Percentiles rank a stretch among this genome's conserved stretches.
Conservation (phyloP, 2,888 invertebrate species). For the Epicampocera succincta region DNA sequence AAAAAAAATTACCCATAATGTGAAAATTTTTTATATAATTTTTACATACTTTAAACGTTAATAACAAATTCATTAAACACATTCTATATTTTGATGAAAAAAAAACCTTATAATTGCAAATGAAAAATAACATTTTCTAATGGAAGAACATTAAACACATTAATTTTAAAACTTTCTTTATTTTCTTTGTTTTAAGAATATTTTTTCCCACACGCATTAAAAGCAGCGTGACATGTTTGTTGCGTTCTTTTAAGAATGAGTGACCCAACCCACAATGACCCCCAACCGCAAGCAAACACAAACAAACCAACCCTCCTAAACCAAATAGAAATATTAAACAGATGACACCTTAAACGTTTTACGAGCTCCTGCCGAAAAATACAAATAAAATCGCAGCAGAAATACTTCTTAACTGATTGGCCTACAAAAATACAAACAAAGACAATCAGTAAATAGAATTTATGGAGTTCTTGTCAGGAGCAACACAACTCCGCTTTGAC, state of each 20-base stretch:
- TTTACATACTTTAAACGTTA: too few relatives aligned
- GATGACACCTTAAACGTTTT: slow-evolving; percentile 55
- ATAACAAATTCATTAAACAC: too few relatives aligned
- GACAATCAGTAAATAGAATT: slow-evolving; percentile 7
- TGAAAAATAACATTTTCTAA: too few relatives aligned
- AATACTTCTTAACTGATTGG: slow-evolving; percentile 37
- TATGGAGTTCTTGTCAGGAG: slow-evolving; percentile 6
- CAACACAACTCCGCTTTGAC: not conserved
- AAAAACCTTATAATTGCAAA: too few relatives aligned
- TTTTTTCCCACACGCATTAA: not conserved
- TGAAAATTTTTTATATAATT: too few relatives aligned
- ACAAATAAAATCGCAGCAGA: slow-evolving; percentile 30
- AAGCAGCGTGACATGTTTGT: not conserved
- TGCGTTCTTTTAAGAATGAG: not conserved
- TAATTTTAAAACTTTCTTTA: too few relatives aligned
- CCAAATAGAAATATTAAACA: slow-evolving; percentile 27
- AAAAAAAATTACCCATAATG: too few relatives aligned
- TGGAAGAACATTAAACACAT: too few relatives aligned
- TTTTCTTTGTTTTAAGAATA: too few relatives aligned
- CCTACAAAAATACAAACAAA: slow-evolving; percentile 7
- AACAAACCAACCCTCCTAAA: not conserved
- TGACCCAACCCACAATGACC: slow-evolving; percentile 47
- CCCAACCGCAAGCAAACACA: slow-evolving; percentile 17
- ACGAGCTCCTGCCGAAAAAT: slow-evolving; percentile 21
- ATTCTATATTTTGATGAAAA: too few relatives aligned